These are phyloP conservation scores for Octonoba sinensis DNA, from an alignment of 2,888 invertebrate species.

Conservation along the genomic window DNA sequence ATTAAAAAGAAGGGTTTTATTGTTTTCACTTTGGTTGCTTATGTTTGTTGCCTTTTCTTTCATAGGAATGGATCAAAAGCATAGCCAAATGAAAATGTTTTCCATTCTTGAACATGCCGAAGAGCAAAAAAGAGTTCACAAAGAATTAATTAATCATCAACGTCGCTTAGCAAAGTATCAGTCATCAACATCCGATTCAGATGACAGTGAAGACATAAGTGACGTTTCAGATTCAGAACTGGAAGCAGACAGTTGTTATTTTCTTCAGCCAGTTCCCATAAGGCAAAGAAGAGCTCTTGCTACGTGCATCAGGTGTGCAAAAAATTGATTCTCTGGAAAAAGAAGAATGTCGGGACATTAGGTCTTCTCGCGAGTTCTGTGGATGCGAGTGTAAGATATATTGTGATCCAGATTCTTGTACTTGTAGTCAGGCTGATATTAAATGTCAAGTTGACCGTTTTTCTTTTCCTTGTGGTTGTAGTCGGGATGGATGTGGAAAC, in stretches of 20 bases:
- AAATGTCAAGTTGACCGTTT: conserved; percentile 96
- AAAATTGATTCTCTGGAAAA: conserved; percentile 94
- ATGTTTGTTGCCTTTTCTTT: conserved; percentile 5
- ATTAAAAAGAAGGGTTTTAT: not conserved
- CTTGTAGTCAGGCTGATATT: conserved; percentile 93
- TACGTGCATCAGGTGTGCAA: conserved; percentile 91
- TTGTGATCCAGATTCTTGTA: conserved; percentile 95
- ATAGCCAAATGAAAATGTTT: conserved; percentile 81
- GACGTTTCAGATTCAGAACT: conserved; percentile 80
- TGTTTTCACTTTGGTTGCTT: not conserved
- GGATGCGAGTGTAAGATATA: conserved; percentile 92
- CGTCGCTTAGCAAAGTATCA: conserved; percentile 60
- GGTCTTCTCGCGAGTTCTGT: conserved; percentile 82
- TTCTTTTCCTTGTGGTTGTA: conserved; percentile 97
- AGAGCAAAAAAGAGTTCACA: conserved; percentile 85
- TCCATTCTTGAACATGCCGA: conserved; percentile 88
- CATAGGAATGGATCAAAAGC: conserved; percentile 82
- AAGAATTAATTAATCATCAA: conserved; percentile 75
- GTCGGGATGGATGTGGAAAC: conserved; percentile 93
- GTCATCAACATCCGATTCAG: conserved; percentile 64
- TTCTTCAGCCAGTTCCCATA: conserved; percentile 90
- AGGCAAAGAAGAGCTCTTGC: conserved; percentile 87
- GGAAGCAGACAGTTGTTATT: conserved; percentile 90
- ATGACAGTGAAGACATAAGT: conserved; percentile 66
- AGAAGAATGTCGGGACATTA: conserved; percentile 91